Percentiles rank a stretch among this genome's conserved stretches.
Conservation (phyloP, 2,888 invertebrate genomes). For the Drosophila algonquin region DNA sequence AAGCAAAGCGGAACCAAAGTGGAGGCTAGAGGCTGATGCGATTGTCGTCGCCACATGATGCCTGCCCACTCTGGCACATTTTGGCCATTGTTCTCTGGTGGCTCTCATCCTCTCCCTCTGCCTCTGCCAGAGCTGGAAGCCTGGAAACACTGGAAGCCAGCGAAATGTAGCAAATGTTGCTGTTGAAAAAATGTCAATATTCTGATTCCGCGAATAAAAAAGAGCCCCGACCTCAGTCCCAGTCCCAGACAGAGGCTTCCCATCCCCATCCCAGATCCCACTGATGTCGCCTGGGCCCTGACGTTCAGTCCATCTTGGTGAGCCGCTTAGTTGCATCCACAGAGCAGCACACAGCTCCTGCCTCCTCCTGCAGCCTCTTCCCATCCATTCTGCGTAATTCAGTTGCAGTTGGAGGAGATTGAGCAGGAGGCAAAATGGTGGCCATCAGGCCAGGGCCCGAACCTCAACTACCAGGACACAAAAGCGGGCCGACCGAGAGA, state of each 20-base stretch:
- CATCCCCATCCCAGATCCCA: slow-evolving; percentile 30
- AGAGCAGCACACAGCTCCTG: neutral
- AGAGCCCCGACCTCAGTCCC: slow-evolving; percentile 56
- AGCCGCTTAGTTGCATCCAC: slow-evolving; percentile 52
- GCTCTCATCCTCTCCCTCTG: neutral
- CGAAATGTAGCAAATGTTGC: slow-evolving; percentile 67
- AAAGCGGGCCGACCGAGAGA: slow-evolving; percentile 50
- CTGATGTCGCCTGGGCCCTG: slow-evolving; percentile 54
- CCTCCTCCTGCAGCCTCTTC: slow-evolving; percentile 11
- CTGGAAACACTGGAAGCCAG: slow-evolving; percentile 60
- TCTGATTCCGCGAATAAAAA: slow-evolving; percentile 80
- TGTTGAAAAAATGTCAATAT: slow-evolving; percentile 81
- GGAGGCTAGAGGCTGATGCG: slow-evolving; percentile 39
- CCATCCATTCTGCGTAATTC: slow-evolving; percentile 69
- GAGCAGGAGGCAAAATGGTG: slow-evolving; percentile 69
- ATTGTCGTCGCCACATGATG: slow-evolving; percentile 70
- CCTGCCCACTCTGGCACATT: slow-evolving; percentile 76
- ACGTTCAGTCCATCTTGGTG: slow-evolving; percentile 54
- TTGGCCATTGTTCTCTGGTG: slow-evolving; percentile 73
- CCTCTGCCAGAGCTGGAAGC: slow-evolving; percentile 21
- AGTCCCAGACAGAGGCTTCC: slow-evolving; percentile 26
- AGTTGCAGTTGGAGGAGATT: slow-evolving; percentile 56
- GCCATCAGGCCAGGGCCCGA: slow-evolving; percentile 43
- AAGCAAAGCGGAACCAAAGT: slow-evolving; percentile 43
- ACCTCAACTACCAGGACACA: slow-evolving; percentile 41